Evolutionary conservation across 2,888 invertebrate species (phyloP).

Genomic region (Pammene aurita): DNA sequence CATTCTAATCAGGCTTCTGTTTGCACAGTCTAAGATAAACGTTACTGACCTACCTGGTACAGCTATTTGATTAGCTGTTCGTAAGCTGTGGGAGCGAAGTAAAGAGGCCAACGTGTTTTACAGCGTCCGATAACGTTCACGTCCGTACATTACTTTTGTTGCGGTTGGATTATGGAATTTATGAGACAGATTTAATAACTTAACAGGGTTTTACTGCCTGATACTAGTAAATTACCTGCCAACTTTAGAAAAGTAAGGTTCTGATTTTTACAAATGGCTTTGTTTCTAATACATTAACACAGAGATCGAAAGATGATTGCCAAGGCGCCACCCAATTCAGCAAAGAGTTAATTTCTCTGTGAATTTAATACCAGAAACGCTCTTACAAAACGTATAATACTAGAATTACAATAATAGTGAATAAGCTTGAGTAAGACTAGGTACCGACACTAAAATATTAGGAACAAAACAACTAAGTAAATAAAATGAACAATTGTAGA

Average conservation of each 20-base stretch:
- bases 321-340: too few species aligned
- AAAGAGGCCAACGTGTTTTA: constrained; percentile 35
- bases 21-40: constrained; percentile 9
- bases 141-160: neutral
- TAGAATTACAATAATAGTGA: too few species aligned
- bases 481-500: too few species aligned
- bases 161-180: constrained; percentile 7
- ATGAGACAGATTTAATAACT: neutral
- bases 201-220: neutral
- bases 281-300: too few species aligned
- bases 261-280: neutral
- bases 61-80: constrained; percentile 37
- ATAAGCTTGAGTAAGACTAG: too few species aligned
- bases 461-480: too few species aligned
- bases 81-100: constrained; percentile 6
- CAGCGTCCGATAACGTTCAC: constrained; percentile 17
- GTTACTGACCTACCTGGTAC: constrained; percentile 35
- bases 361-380: too few species aligned
- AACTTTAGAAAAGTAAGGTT: neutral
- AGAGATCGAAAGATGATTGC: too few species aligned
- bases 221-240: neutral
- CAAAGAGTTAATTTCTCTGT: too few species aligned
- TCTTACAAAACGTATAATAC: too few species aligned
- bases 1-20: constrained; percentile 19
- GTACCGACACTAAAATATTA: too few species aligned